Base-by-base conservation (phyloP, 37 sponge, comb jelly and placozoan genomes). In the Spongilla lacustris region DNA sequence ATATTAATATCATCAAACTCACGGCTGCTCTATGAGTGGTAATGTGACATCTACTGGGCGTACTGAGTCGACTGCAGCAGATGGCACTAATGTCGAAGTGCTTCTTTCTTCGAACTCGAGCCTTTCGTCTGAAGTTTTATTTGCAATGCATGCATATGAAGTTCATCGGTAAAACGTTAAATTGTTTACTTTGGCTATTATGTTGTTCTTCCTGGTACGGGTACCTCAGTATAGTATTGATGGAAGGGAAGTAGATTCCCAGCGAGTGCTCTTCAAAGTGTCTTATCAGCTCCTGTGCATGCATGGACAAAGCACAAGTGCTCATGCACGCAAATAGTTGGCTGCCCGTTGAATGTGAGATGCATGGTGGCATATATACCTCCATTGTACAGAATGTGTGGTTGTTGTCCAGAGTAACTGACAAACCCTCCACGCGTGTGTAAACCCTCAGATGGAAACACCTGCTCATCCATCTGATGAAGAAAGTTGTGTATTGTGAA, bases 261-360 rank as follows among this genome's bases (percentile, higher is more conserved):
- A 80, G 35, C 12, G 68, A 67, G 35, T 80, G 67, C 6, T 80
- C 81, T 66, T 80, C 35, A 30, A 80, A 80, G n/a, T 80, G 81
- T 80, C 21, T 8, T 36, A 80, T 68, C 66, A 80, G 36, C 2
- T 80, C 81, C 81, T 80, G 81, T 41, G 70, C 70, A 69, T 69
- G 70, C 10, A 25, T 3, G 25, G 10, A 69, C 8, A 28, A 27
- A n/a, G n/a, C 70, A 72, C 73, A 72, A 32, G 4, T 27, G 23
- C 22, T 31, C 13, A 6, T 74, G 9, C 10, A 33, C 22, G 24
- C 33, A n/a, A 2, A 19, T 36, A 36, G 32, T 24, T 27, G 35
- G 35, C n/a, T n/a, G n/a, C n/a, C n/a, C 2, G 24, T 74, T 74
- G 22, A 21, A 2, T 74, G 17, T 23, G 26, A 0, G 9, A 58